These are phyloP conservation scores for Elegia similella DNA, from an alignment of 2,888 invertebrate species.

Conservation along the genomic window DNA sequence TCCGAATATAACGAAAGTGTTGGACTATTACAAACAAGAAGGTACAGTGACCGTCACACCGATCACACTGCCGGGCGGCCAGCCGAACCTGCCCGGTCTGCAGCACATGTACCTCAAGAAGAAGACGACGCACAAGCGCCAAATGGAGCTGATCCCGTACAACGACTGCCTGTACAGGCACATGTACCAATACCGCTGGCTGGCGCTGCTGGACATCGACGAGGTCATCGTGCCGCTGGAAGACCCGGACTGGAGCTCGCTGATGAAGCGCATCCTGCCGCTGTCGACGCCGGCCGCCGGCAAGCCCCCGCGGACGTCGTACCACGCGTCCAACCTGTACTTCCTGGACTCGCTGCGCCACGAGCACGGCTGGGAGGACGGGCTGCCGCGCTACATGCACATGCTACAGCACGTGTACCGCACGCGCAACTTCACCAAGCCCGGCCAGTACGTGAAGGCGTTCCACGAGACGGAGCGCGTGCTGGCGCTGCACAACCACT, in stretches of 20 bases:
- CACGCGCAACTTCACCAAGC: conserved; percentile 94
- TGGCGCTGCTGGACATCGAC: conserved; percentile 95
- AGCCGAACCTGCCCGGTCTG: conserved; percentile 93
- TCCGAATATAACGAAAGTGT: conserved; percentile 93
- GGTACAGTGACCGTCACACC: conserved; percentile 89
- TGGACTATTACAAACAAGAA: conserved; percentile 83
- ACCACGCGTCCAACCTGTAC: conserved; percentile 95
- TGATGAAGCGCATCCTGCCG: conserved; percentile 87
- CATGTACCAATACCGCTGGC: conserved; percentile 93
- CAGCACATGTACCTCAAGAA: conserved; percentile 94
- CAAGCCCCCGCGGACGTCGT: conserved; percentile 85
- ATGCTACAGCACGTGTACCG: conserved; percentile 96
- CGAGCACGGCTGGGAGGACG: conserved; percentile 89
- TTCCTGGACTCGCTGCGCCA: conserved; percentile 94
- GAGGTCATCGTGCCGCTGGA: conserved; percentile 96
- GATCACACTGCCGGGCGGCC: conserved; percentile 92
- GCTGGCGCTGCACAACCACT: conserved; percentile 95
- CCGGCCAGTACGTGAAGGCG: conserved; percentile 95
- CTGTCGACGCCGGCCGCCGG: conserved; percentile 81
- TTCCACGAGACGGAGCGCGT: conserved; percentile 96
- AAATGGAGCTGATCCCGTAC: conserved; percentile 97
- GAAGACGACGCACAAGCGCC: conserved; percentile 95
- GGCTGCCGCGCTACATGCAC: conserved; percentile 93
- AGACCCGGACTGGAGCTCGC: conserved; percentile 86
- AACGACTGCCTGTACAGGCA: conserved; percentile 97